Percentiles rank a stretch among this genome's conserved stretches.
Evolutionary conservation across 2,888 invertebrate species (phyloP).

Genomic region (Sylvicola fuscatus): DNA sequence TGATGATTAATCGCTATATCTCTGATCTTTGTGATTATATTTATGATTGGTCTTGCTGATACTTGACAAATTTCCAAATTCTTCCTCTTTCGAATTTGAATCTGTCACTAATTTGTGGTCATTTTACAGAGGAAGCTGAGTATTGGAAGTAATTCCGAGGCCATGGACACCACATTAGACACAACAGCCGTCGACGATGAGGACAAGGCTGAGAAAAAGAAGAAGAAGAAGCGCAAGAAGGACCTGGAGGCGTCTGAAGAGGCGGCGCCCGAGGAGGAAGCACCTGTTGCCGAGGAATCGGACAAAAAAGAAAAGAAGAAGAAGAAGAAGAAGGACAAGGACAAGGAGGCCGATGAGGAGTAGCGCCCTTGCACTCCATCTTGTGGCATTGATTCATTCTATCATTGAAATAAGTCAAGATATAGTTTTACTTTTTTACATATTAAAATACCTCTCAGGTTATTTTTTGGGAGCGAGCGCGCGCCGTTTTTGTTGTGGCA

Average conservation of each 20-base stretch:
- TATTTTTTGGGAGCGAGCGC: no score
- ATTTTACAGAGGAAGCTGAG: constrained; percentile 30
- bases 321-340: constrained; percentile 55
- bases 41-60: constrained; percentile 6
- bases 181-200: constrained; percentile 18
- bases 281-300: constrained; percentile 21
- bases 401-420: no score
- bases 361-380: constrained; percentile 9
- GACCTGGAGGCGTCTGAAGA: constrained; percentile 25
- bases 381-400: no score
- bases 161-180: constrained; percentile 12
- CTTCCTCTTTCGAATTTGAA: neutral
- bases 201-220: constrained; percentile 34
- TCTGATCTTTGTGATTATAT: constrained; percentile 10
- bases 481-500: no score
- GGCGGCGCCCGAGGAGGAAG: constrained; percentile 13
- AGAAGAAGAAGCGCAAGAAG: constrained; percentile 43
- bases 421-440: no score
- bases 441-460: no score
- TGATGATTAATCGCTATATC: constrained; percentile 2
- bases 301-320: constrained; percentile 51
- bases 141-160: constrained; percentile 25
- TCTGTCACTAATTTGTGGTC: neutral
- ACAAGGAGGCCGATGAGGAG: constrained; percentile 31
- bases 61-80: constrained; percentile 5